These are phyloP conservation scores for Eupithecia abbreviata DNA, from an alignment of 2,888 invertebrate species.

Conservation along the genomic window DNA sequence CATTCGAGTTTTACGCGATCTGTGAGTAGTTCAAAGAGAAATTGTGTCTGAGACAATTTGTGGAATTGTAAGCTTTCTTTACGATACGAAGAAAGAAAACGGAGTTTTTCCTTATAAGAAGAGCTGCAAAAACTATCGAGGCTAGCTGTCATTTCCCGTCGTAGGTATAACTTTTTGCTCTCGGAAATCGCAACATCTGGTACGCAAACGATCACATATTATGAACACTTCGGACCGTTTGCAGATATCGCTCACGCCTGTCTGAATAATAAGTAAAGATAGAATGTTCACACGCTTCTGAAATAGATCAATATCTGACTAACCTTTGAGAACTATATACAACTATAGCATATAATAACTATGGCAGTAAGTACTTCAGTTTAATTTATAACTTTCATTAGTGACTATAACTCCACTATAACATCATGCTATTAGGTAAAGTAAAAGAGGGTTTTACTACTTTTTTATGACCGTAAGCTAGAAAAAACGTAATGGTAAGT, in stretches of 20 bases:
- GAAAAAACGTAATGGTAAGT: constrained; percentile 35
- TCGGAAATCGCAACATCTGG: constrained; percentile 79
- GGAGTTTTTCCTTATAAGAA: constrained; percentile 49
- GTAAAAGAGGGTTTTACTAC: constrained; percentile 18
- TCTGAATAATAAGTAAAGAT: constrained; percentile 47
- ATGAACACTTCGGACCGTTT: constrained; percentile 53
- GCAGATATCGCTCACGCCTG: constrained; percentile 55
- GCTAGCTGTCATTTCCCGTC: constrained; percentile 76
- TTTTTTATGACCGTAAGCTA: constrained; percentile 15
- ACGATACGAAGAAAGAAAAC: constrained; percentile 41
- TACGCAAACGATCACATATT: constrained; percentile 51
- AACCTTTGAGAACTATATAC: not conserved
- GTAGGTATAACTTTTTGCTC: constrained; percentile 68
- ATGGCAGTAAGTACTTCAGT: not conserved
- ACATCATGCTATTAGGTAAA: not conserved
- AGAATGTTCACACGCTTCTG: constrained; percentile 47
- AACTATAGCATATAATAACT: too few relatives aligned
- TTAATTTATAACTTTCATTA: constrained; percentile 6
- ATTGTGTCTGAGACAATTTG: constrained; percentile 37
- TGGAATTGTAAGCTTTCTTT: constrained; percentile 40
- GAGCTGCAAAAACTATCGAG: constrained; percentile 67
- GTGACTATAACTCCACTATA: not conserved
- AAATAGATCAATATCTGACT: constrained; percentile 12
- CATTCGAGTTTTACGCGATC: not conserved
- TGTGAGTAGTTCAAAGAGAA: constrained; percentile 29